Base-by-base conservation (phyloP, 2,113 vertebrate species). In the Gymnobelideus leadbeateri region DNA sequence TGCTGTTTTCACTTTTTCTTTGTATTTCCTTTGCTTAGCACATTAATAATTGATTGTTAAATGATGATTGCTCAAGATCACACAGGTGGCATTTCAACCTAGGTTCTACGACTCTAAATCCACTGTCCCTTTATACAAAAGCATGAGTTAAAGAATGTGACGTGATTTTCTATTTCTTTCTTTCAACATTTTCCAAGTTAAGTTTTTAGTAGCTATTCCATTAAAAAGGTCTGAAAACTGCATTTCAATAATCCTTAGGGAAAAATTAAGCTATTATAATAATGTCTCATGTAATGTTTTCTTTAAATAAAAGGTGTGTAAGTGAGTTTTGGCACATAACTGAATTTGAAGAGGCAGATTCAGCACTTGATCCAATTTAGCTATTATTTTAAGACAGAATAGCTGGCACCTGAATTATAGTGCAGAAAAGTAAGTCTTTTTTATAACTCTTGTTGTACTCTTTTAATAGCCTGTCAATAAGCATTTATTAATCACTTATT, bases 211-310 rank as follows among this genome's bases (percentile, higher is more conserved):
- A 84, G n/a, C n/a, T 84, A 8, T 84, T 84, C 16, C 68, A 21
- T 43, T 23, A 84, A 84, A 84, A 84, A 84, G 43, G 6, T 43
- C 37, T 84, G 37, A 84, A 84, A 84, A 43, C n/a, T 84, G 31
- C 19, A 84, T 84, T 84, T 84, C 68, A 84, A 43, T 21, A 21
- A 43, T 84, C n/a, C 68, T 84, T 84, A 43, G 68, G 68, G 68
- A 84, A 77, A 61, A 84, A 84, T 84, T 84, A 84, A 43, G n/a
- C 68, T 84, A 84, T 84, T 84, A 84, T 84, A 84, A 84, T 84
- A 43, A 84, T 84, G 19, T 84, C 68, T 84, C 43, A 43, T 43
- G 68, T 84, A 43, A 43, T 84, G 68, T 84, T 84, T 84, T 84
- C 68, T 84, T 84, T 84, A 84, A 84, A 84, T 84, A 84, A n/a